Conservation (phyloP, 2,797 vertebrate genomes). For the Propithecus deckenii region DNA sequence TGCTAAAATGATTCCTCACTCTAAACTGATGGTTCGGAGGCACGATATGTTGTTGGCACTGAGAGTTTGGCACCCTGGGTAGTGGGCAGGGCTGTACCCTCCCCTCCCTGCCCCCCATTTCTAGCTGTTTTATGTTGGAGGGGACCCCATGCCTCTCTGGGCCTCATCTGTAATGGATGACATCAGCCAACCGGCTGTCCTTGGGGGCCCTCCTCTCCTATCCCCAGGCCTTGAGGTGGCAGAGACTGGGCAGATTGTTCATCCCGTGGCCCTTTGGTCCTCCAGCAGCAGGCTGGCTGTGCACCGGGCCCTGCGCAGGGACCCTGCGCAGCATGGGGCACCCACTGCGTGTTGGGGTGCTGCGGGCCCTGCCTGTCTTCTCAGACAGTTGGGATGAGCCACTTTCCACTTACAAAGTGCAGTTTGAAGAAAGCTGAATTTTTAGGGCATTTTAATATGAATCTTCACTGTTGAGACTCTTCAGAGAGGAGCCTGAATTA, state of each 20-base stretch:
- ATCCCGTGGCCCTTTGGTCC: neutral
- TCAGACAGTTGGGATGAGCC: neutral
- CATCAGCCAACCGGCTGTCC: rapidly evolving
- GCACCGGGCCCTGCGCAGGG: neutral
- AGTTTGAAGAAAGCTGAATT: neutral
- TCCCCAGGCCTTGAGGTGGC: neutral
- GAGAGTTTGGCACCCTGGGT: too few relatives aligned
- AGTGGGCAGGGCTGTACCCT: neutral
- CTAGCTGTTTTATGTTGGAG: neutral
- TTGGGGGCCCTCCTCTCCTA: rapidly evolving
- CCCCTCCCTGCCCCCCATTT: rapidly evolving
- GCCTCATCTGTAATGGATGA: neutral
- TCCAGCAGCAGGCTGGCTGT: neutral
- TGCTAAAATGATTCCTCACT: neutral
- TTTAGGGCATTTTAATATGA: neutral
- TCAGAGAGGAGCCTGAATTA: too few relatives aligned
- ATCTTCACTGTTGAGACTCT: neutral
- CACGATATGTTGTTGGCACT: rapidly evolving
- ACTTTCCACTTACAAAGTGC: neutral
- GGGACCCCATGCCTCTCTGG: neutral
- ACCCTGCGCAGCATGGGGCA: neutral
- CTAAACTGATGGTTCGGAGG: rapidly evolving
- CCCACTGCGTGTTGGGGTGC: neutral
- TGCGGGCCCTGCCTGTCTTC: neutral
- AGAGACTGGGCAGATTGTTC: neutral